Evolutionary conservation across 2,797 vertebrate species (phyloP), one percentile per base, ranked within the genome.

Genomic region (Microctenopoma lineatum): DNA sequence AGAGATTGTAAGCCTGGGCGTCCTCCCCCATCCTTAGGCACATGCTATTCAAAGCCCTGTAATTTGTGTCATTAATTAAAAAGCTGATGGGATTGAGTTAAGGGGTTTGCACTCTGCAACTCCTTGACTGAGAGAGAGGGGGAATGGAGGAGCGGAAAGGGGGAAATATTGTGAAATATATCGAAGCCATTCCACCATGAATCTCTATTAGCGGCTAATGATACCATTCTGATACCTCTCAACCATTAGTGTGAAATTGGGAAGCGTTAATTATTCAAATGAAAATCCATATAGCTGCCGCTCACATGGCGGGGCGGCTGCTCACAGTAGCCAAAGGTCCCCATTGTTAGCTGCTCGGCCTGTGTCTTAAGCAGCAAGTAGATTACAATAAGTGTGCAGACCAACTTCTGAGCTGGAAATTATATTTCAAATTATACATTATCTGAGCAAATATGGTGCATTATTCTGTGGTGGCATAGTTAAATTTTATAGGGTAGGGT

Each of bases 151-250:
- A 16, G 26, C 15, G 8, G 18, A 16, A 18, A 21, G 36, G 39
- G 56, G 53, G 48, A 0, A 11, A 41, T 73, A 79, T 86, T 74
- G 78, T 81, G 72, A 80, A 89, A 91, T 87, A 85, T 88, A 88
- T 88, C 79, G 84, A 84, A 60, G 79, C 82, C 85, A 75, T 79
- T 91, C 75, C n/a, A 27, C 87, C 89, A 92, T 93, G 92, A 92
- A 94, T 94, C 93, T 94, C 92, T 93, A 93, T 94, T 93, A 94
- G 91, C 29, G 68, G 72, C 88, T 93, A 93, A 93, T 94, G 91
- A 92, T 90, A 83, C 90, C 86, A 88, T 90, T 92, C 85, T 83
- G 87, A 91, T 91, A 90, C 90, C 90, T 92, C 90, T 89, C 89
- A 80, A 77, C 87, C 91, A 91, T 89, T 90, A 92, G 90, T 87